phyloP scores from a whole-genome alignment of 2,797 vertebrate species.

The Chelmon rostratus region DNA sequence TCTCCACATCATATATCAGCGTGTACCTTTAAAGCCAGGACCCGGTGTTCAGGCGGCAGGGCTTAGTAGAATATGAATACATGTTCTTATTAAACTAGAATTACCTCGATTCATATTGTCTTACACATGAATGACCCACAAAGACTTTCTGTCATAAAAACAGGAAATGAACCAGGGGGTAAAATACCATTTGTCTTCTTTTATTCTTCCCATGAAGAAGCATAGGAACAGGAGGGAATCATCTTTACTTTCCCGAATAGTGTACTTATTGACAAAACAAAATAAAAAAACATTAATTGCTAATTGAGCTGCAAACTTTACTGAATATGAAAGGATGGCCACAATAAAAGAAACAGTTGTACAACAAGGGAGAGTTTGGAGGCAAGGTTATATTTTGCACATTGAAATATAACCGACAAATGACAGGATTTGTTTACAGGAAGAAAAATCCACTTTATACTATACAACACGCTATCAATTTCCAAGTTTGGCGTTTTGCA shows the following conservation, averaged over 20 bases:
- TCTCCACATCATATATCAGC: conserved; percentile 48
- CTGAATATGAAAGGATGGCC: neutral
- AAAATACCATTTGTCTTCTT: neutral
- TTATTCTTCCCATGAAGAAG: neutral
- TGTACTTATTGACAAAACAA: too few relatives aligned
- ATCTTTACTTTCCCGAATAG: too few relatives aligned
- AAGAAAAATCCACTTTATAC: too few relatives aligned
- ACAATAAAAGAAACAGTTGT: neutral
- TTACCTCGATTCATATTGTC: conserved; percentile 54
- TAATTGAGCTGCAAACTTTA: too few relatives aligned
- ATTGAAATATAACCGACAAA: neutral
- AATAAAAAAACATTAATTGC: too few relatives aligned
- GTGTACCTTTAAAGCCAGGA: conserved; percentile 47
- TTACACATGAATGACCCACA: conserved; percentile 40
- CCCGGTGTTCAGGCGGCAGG: neutral
- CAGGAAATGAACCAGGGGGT: conserved; percentile 4
- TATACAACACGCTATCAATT: too few relatives aligned
- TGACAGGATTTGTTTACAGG: neutral
- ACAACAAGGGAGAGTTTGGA: neutral
- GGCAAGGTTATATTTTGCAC: neutral
- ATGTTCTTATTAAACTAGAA: conserved; percentile 56
- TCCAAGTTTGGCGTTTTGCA: too few relatives aligned
- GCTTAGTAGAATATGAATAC: conserved; percentile 36
- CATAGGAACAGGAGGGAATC: neutral
- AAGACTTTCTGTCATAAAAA: conserved; percentile 39